These are phyloP conservation scores for Acipenser transmontanus DNA, from an alignment of 2,797 vertebrate species.

Conservation along the genomic window DNA sequence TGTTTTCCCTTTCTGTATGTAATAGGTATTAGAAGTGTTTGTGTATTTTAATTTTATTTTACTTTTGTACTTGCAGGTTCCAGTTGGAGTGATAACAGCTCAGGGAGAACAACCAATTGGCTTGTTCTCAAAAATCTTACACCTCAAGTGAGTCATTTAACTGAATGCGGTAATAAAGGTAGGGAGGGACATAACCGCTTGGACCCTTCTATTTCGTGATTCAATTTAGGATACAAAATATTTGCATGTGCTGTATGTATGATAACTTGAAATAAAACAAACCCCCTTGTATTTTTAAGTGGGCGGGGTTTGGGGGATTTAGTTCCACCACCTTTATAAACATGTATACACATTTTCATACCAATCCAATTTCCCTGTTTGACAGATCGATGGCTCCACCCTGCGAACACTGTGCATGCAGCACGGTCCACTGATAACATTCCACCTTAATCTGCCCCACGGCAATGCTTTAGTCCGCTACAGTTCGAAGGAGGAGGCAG, in stretches of 20 bases:
- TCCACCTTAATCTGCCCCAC: constrained; percentile 85
- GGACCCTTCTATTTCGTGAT: no score
- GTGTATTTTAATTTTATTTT: neutral
- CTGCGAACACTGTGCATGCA: constrained; percentile 89
- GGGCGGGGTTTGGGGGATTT: neutral
- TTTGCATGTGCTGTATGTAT: no score
- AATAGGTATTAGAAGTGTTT: fast-evolving
- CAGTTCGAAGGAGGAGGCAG: constrained; percentile 84
- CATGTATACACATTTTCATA: neutral
- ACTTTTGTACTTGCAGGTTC: constrained; percentile 64
- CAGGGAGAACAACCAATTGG: constrained; percentile 96
- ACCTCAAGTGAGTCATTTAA: constrained; percentile 78
- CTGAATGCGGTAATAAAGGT: neutral
- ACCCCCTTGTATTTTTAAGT: no score
- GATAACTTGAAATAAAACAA: no score
- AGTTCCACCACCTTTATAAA: neutral
- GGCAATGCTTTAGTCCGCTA: constrained; percentile 82
- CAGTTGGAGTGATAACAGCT: constrained; percentile 94
- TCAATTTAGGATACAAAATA: no score
- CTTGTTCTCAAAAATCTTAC: constrained; percentile 98
- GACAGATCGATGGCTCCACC: constrained; percentile 80
- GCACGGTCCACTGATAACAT: constrained; percentile 83
- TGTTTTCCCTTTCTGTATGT: no score
- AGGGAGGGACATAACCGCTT: no score
- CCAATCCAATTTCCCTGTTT: fast-evolving